phyloP scores from a whole-genome alignment of 2,797 vertebrate species.

The Potorous gilbertii region DNA sequence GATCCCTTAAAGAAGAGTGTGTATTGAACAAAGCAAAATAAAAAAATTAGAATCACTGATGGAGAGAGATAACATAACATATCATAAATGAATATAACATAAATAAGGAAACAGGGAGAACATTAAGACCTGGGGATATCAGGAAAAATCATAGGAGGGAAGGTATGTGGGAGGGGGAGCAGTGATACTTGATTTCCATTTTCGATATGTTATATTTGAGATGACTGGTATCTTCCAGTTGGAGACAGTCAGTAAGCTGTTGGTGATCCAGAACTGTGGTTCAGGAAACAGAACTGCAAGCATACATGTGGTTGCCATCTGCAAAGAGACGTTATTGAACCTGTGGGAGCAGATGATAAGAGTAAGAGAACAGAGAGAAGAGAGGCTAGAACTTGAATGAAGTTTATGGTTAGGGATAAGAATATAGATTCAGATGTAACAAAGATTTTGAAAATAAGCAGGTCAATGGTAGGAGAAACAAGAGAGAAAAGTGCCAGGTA shows the following conservation, averaged over 20 bases:
- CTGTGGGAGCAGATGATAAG: background rate
- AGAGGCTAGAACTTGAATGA: background rate
- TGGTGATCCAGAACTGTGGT: background rate
- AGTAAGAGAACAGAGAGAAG: background rate
- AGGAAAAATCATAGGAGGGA: background rate
- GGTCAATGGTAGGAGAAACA: background rate
- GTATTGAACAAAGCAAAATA: background rate
- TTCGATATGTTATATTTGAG: background rate
- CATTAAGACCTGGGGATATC: background rate
- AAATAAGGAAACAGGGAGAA: background rate
- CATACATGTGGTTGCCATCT: background rate
- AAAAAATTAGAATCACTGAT: background rate
- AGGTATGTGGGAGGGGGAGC: background rate
- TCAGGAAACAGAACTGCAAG: background rate
- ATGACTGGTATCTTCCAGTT: background rate
- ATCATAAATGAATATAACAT: background rate
- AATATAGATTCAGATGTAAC: background rate
- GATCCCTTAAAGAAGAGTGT: background rate
- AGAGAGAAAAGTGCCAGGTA: background rate
- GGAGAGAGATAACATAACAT: background rate
- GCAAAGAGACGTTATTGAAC: background rate
- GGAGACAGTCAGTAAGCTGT: background rate
- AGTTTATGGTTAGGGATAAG: background rate
- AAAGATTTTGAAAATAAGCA: background rate
- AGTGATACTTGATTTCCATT: background rate